Base-by-base conservation (phyloP, 2,888 invertebrate genomes). In the Drosophila picticornis region DNA sequence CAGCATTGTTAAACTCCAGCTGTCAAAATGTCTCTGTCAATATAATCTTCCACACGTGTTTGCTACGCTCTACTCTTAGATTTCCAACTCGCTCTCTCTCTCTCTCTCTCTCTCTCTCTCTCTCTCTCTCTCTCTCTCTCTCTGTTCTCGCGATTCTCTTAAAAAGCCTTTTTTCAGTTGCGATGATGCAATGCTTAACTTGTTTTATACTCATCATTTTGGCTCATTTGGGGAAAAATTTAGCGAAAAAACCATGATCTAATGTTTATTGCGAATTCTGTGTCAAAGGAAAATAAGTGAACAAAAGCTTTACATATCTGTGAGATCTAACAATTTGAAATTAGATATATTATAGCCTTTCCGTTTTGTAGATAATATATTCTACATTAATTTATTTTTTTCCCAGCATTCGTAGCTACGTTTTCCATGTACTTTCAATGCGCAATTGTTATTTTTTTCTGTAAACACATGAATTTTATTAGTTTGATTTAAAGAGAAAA, bases 181-280 rank as follows among this genome's bases (percentile, higher is more conserved):
- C 46, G 78, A 82, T 78, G 78, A 78, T 78, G 78, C 68, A 62
- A 78, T 68, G 57, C 57, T 2, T 52, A 65, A 68, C 56, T 68
- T 64, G 59, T 55, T 56, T 52, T 19, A n/a, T 55, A 59, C 58
- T 58, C 38, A n/a, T n/a, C 55, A 62, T 38, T 38, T 43, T 22
- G 25, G n/a, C 58, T 55, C 27, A 65, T 59, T 65, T 36, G n/a
- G 2, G 2, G 43, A 27, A 51, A 71, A 61, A 32, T 66, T 57
- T 25, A 7, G 16, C 27, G 27, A 40, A 50, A 40, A 62, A 29
- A 31, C 36, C 29, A 57, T 71, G 74, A 73, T 25, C 40, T 74
- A 64, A 73, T 32, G 27, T 13, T 32, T 31, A 10, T n/a, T 19
- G 19, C 31, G 43, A 57, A 22, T 34, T 34, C 6, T 11, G 19